Evolutionary conservation across 1,140 invertebrate genomes (phyloP), one percentile per base, ranked within the genome.

Genomic region (Diachasma alloeum): DNA sequence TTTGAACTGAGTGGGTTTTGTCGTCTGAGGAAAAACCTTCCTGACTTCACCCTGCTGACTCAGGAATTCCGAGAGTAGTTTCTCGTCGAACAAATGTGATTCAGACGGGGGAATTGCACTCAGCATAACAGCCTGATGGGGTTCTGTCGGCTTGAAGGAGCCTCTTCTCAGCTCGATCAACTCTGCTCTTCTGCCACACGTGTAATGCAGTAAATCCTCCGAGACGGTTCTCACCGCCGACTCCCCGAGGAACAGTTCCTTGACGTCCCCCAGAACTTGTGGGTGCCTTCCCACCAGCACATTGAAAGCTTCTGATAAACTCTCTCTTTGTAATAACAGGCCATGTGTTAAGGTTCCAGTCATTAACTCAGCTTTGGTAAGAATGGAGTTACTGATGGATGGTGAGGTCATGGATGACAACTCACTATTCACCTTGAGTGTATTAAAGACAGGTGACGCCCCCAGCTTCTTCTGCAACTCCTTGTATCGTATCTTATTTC

Each of bases 381-480:
- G 4, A 15, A 72, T n/a, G 5, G 36, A 19, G 1, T 77, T 17
- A 9, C 39, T 10, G 42, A 73, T 67, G 10, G 76, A 77, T 36
- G 72, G 68, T n/a, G 31, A 53, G 5, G 15, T 59, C 37, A 77
- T n/a, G 22, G 17, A 37, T 22, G 10, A 56, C 53, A 77, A 37
- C 26, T 77, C 53, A 36, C 53, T 73, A 73, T 78, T 79, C 2
- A 74, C 37, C 26, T 81, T 79, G 4, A 81, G 59, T 13, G 76
- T 44, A 56, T 75, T 66, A 76, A 81, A 81, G 0, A 78, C 81
- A 26, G 80, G 81, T 37, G 74, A 76, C 0, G 83, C 81, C 10
- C 83, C 79, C 4, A 83, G 76, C 36, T 75, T 80, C 48, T 83
- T 81, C 19, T 83, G 78, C 4, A 79, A 78, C 1, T 84, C 80